Evolutionary conservation across 1,140 invertebrate species (phyloP), one percentile per base, ranked within the genome.

Genomic region (Drosophila lini): DNA sequence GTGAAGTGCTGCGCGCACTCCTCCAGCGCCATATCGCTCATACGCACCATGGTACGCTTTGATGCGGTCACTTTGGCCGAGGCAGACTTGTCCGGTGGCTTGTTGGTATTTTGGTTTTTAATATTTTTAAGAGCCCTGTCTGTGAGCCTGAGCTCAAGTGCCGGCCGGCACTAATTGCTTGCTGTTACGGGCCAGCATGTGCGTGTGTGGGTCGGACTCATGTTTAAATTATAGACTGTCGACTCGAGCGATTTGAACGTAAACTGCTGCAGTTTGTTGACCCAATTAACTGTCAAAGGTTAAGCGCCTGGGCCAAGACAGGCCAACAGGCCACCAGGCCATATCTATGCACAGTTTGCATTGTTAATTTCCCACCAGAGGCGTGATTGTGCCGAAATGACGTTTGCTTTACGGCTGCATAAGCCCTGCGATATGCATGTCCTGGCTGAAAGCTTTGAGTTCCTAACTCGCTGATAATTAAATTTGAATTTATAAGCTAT

Each of bases 201-300:
- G 50, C 7, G 40, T 44, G 40, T 45, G 48, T 22, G 36, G 28
- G 40, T 55, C 5, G 36, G 42, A 67, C 42, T 77, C 48, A 73
- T 73, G 76, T 57, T 74, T 83, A 83, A 80, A 86, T 86, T 86
- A 88, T 86, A 67, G 78, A 75, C 71, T 63, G 75, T 71, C 64
- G 75, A 78, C 52, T 70, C 64, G 69, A 77, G 80, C 82, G 83
- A 80, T 79, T 74, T 56, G 57, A 19, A 38, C 36, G 48, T 61
- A 78, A 73, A 76, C 55, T 74, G 16, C 57, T 53, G 77, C 60
- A 80, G 77, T 78, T 80, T 78, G 77, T 71, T 83, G 80, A 83
- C 83, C 84, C 80, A 88, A 88, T 88, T 86, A 88, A 60, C 76
- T 53, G 70, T 61, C 71, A 76, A 76, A 63, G 74, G 65, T 78